Base-by-base conservation (phyloP, 2,888 invertebrate genomes). In the Netelia virgata region DNA sequence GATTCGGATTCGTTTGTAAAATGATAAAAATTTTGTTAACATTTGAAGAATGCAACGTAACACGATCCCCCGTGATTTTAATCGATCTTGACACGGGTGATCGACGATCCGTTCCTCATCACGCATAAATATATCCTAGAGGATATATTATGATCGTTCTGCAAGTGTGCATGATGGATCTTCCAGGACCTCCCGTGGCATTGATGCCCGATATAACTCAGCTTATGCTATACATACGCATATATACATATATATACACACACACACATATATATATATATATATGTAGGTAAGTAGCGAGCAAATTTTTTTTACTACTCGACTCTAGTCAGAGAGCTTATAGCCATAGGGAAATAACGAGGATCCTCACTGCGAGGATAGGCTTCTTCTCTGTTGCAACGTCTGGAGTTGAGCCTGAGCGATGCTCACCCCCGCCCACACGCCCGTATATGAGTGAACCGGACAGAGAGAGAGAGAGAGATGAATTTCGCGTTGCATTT, bases 371-470 rank as follows among this genome's bases (percentile, higher is more conserved):
- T 76, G 80, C 53, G 76, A 80, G 80, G 80, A 72, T 76, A 76
- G n/a, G n/a, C 70, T 70, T n/a, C 70, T 70, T n/a, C 41, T 41
- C 55, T 50, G 18, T 73, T 55, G 68, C 43, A 73, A 20, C 61
- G 66, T 53, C 55, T 55, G 72, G 10, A 41, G 63, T 63, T 68
- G 72, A 84, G 63, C 28, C 72, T 61, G 75, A 55, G n/a, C 80
- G 68, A 76, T 69, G 80, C 72, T 57, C 75, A 80, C 84, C 81
- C 84, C 77, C 84, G 80, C 84, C 84, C 81, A 84, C 84, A 63
- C 76, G 41, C 50, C 2, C 6, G 14, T 14, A 47, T 47, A 47
- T 14, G 28, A 28, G 28, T 28, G 28, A 28, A 3, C 43, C 11
- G 11, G 11, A 43, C 2, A 43, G 47, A 47, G 47, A 47, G 47